These are phyloP conservation scores for Tuberolachnus salignus DNA, from an alignment of 2,888 invertebrate genomes.

Conservation along the genomic window DNA sequence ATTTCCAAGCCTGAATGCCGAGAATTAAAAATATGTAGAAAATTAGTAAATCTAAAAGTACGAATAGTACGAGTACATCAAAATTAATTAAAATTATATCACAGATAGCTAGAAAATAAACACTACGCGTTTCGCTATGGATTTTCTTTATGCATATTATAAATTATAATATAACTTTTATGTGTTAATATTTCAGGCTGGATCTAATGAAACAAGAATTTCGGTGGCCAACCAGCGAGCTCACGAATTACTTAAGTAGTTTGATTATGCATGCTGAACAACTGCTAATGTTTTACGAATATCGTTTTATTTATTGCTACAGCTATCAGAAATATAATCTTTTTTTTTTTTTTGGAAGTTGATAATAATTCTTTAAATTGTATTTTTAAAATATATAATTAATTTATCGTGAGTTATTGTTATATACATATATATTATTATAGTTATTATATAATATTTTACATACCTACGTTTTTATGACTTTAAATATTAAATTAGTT, in stretches of 20 bases:
- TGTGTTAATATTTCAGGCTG: constrained; percentile 68
- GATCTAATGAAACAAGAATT: constrained; percentile 95
- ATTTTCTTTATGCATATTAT: too few species aligned
- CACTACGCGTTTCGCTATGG: too few species aligned
- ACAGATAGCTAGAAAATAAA: too few species aligned
- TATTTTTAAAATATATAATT: constrained; percentile 40
- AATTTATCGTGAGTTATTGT: constrained; percentile 46
- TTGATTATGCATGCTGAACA: constrained; percentile 10
- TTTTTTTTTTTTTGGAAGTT: constrained; percentile 31
- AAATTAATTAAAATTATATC: too few species aligned
- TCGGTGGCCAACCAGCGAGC: constrained; percentile 95
- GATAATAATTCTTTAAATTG: constrained; percentile 46
- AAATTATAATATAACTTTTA: too few species aligned
- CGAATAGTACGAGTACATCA: too few species aligned
- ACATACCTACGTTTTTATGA: constrained; percentile 52
- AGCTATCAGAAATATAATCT: constrained; percentile 34
- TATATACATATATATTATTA: constrained; percentile 34
- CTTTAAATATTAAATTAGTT: constrained; percentile 31
- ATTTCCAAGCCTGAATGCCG: too few species aligned
- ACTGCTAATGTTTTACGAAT: constrained; percentile 7
- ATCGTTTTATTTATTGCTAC: constrained; percentile 27
- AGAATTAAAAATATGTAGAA: too few species aligned
- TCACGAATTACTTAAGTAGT: constrained; percentile 88
- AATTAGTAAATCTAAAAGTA: too few species aligned
- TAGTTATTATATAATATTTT: constrained; percentile 46